Conservation (phyloP, 2,797 vertebrate species). For the Tolypeutes matacus region DNA sequence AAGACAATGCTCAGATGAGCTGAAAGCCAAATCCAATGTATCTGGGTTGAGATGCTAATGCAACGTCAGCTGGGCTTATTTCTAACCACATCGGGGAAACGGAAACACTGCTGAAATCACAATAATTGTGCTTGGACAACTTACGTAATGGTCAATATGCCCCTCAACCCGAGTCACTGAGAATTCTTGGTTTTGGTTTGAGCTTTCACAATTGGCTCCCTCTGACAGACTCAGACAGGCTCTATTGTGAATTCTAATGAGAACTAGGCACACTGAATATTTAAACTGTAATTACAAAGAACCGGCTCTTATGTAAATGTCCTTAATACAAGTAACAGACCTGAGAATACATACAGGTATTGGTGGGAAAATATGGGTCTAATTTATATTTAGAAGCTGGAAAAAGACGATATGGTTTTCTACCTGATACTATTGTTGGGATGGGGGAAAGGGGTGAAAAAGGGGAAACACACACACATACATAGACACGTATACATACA, state of each 20-base stretch:
- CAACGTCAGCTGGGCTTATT: neutral
- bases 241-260: conserved; percentile 80
- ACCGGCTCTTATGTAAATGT: neutral
- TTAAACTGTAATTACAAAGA: conserved; percentile 72
- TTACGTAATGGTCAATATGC: conserved; percentile 66
- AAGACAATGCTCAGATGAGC: neutral
- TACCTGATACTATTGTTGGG: neutral
- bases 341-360: conserved; percentile 47
- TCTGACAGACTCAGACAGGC: conserved; percentile 78
- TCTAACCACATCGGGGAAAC: neutral
- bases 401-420: conserved; percentile 48
- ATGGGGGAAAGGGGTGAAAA: neutral
- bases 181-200: conserved; percentile 66
- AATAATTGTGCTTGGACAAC: conserved; percentile 50
- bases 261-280: conserved; percentile 66
- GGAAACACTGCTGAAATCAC: conserved; percentile 1
- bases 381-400: conserved; percentile 39
- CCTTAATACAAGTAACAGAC: conserved; percentile 53
- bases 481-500: neutral
- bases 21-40: neutral
- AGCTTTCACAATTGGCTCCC: conserved; percentile 72
- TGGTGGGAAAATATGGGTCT: conserved; percentile 47
- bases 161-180: conserved; percentile 64
- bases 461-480: neutral
- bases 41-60: neutral